Evolutionary conservation across 2,113 vertebrate genomes (phyloP).

Genomic region (Aegotheles bennettii): DNA sequence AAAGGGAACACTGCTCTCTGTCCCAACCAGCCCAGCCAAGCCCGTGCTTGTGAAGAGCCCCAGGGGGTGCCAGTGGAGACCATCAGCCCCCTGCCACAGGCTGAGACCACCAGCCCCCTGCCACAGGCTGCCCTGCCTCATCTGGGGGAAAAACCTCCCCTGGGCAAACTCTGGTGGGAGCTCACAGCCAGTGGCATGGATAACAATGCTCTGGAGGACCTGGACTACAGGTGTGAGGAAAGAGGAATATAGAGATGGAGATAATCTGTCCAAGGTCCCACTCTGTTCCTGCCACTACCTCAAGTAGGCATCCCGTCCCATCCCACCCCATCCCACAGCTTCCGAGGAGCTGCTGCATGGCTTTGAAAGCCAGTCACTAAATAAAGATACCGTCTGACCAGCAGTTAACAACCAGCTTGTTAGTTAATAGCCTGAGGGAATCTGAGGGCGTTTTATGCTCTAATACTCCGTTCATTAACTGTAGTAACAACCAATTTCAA

Average conservation of each 20-base stretch:
- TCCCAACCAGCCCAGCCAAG: neutral
- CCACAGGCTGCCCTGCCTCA: neutral
- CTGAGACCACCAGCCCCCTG: neutral
- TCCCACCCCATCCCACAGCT: neutral
- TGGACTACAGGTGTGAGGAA: fast-evolving
- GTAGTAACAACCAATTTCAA: constrained; percentile 78
- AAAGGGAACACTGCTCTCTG: neutral
- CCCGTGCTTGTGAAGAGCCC: neutral
- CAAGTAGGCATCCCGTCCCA: neutral
- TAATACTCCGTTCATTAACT: constrained; percentile 71
- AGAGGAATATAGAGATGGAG: neutral
- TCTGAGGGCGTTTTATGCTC: constrained; percentile 45
- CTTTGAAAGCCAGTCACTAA: neutral
- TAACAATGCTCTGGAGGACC: neutral
- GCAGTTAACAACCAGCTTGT: constrained; percentile 60
- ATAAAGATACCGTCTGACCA: constrained; percentile 42
- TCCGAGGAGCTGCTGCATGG: neutral
- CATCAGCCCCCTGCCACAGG: neutral
- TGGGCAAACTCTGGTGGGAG: neutral
- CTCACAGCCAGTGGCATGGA: neutral
- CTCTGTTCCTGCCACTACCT: neutral
- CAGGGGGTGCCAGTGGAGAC: neutral
- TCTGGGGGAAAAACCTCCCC: neutral
- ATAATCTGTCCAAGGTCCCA: neutral
- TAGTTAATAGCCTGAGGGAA: constrained; percentile 68